Conservation (phyloP, 37 sponge, comb jelly and placozoan genomes). For the Oopsacas minuta region DNA sequence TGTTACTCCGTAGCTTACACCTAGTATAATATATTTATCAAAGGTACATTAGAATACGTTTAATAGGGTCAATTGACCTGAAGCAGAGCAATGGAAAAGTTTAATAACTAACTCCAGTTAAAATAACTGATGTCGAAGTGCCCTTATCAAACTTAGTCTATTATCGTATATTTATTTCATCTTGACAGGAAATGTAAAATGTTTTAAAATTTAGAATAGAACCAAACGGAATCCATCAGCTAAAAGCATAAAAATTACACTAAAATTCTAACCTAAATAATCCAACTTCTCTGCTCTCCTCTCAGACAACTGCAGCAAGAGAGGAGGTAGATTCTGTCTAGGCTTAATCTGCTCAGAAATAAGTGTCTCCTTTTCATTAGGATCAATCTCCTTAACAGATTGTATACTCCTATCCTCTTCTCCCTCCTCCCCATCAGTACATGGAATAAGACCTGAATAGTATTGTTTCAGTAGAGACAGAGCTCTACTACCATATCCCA, state of each 20-base stretch:
- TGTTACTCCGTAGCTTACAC: constrained; percentile 64
- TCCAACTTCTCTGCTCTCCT: constrained; percentile 55
- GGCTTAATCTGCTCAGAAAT: constrained; percentile 50
- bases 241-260: neutral
- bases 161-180: too few species aligned
- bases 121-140: too few species aligned
- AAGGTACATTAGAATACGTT: neutral
- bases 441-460: constrained; percentile 50
- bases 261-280: constrained; percentile 42
- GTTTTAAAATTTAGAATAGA: too few species aligned
- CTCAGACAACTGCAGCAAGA: constrained; percentile 57
- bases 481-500: constrained; percentile 89
- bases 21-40: neutral
- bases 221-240: too few species aligned
- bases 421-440: constrained; percentile 22
- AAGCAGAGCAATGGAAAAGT: too few species aligned
- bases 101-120: too few species aligned
- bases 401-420: constrained; percentile 23
- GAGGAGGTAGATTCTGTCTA: constrained; percentile 59
- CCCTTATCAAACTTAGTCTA: too few species aligned
- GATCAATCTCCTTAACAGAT: constrained; percentile 8
- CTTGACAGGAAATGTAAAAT: too few species aligned
- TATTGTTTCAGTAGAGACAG: constrained; percentile 56
- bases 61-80: too few species aligned
- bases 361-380: constrained; percentile 13